Evolutionary conservation across 2,797 vertebrate species (phyloP).

Genomic region (Hemibagrus guttatus): DNA sequence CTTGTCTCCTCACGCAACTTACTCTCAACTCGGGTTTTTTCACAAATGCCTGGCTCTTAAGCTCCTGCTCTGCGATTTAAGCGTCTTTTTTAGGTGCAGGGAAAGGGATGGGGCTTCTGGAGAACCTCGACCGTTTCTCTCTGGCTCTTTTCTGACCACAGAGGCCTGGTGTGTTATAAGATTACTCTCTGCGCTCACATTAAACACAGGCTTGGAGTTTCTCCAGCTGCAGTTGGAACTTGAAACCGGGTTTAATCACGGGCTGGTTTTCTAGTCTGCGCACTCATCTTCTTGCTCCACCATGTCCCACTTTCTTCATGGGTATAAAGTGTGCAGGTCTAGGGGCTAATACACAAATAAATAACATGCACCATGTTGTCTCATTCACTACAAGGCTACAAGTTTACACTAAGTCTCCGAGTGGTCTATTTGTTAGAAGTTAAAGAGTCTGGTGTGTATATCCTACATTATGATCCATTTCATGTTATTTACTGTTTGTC

Average conservation of each 20-base stretch:
- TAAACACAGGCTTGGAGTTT: constrained; percentile 4
- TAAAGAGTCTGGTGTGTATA: neutral
- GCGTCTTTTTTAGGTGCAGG: neutral
- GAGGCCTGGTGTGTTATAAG: constrained; percentile 6
- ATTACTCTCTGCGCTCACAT: constrained; percentile 18
- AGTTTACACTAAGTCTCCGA: too few relatives aligned
- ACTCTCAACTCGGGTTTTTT: neutral
- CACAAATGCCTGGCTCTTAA: neutral
- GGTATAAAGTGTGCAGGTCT: neutral
- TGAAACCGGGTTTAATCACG: constrained; percentile 8
- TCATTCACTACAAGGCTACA: too few relatives aligned
- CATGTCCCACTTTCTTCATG: neutral
- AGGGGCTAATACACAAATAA: neutral
- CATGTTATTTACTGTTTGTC: neutral
- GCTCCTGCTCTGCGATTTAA: neutral
- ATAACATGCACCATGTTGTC: neutral
- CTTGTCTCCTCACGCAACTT: constrained; percentile 3
- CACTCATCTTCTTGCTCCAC: neutral
- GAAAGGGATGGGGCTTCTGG: constrained; percentile 7
- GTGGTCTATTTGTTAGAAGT: neutral
- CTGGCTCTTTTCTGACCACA: neutral
- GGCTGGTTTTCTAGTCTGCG: constrained; percentile 11
- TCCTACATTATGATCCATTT: neutral
- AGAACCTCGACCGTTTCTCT: neutral
- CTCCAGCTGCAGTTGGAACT: constrained; percentile 34